Evolutionary conservation across 2,113 vertebrate species (phyloP), one percentile per base, ranked within the genome.

Genomic region (Ciconia stormi): DNA sequence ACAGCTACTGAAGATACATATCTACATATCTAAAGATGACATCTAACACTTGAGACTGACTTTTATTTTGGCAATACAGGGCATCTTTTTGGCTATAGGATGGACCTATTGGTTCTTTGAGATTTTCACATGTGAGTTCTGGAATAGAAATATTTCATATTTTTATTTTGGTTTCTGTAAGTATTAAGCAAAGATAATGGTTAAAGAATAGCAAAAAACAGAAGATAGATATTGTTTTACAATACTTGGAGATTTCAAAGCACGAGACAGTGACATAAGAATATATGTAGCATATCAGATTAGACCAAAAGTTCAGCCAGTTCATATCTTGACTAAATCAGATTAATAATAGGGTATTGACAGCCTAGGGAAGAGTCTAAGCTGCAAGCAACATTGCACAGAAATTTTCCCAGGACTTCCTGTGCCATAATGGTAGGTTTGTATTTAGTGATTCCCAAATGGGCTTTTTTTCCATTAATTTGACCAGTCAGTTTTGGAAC

Each of bases 41-140:
- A 42, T 47, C 17, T 78, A 69, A 61, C 42, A 18, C 42, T 42
- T 77, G 49, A 50, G 25, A 81, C 4, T 47, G 14, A 30, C 22
- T 11, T 42, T n/a, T 42, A 38, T 65, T 53, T 52, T 36, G 6
- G 4, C 0, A 9, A 2, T 62, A 27, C 2, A 38, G 2, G 3
- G 4, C 42, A 30, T 87, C 11, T 25, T 46, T 77, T 74, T 67
- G 52, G 9, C 19, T 66, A 4, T 2, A 59, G n/a, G 10, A 40
- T 58, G 6, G 50, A 46, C 10, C 5, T 12, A 21, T 65, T 73
- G 15, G 16, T 11, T 59, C 49, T 72, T 20, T 7, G 14, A 87
- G 27, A 56, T 56, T 92, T 77, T 90, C 7, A 32, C 1, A 0
- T 80, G 4, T n/a, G 19, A 93, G 6, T 56, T 67, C 36, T 69